Percentiles rank a stretch among this genome's conserved stretches.
Conservation (phyloP, 2,113 vertebrate genomes). For the Seriola aureovittata region DNA sequence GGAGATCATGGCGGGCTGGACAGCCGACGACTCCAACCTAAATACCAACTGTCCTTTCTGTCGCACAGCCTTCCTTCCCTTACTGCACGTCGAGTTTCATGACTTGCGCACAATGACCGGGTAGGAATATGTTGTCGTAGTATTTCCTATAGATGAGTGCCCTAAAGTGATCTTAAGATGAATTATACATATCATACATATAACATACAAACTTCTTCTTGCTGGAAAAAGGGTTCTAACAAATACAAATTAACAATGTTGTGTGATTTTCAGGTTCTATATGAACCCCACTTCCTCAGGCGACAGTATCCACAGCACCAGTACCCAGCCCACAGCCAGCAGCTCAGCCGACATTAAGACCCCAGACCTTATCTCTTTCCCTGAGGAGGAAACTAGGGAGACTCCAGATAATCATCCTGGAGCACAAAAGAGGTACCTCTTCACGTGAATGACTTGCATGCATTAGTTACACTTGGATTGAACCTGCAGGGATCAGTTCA, state of each 20-base stretch:
- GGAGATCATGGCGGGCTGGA: conserved; percentile 99
- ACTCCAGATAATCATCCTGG: conserved; percentile 46
- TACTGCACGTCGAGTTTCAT: conserved; percentile 96
- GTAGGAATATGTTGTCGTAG: conserved; percentile 66
- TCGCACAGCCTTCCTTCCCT: conserved; percentile 91
- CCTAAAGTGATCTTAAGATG: neutral
- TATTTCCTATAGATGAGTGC: too few relatives aligned
- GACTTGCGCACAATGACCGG: conserved; percentile 91
- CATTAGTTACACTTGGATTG: neutral
- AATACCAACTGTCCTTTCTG: conserved; percentile 98
- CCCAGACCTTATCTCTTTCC: conserved; percentile 85
- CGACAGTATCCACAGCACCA: conserved; percentile 93
- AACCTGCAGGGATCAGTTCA: neutral
- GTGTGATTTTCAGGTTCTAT: conserved; percentile 86
- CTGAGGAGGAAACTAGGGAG: conserved; percentile 62
- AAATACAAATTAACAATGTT: neutral
- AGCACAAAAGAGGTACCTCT: conserved; percentile 83
- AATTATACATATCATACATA: neutral
- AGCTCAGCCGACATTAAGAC: conserved; percentile 85
- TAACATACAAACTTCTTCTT: neutral
- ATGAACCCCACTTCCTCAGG: conserved; percentile 94
- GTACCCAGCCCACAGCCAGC: conserved; percentile 77
- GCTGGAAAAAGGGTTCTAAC: neutral
- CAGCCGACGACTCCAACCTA: conserved; percentile 96
- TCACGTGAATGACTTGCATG: neutral